These are phyloP conservation scores for Saccostrea echinata DNA, from an alignment of 1,140 invertebrate genomes.

Conservation along the genomic window DNA sequence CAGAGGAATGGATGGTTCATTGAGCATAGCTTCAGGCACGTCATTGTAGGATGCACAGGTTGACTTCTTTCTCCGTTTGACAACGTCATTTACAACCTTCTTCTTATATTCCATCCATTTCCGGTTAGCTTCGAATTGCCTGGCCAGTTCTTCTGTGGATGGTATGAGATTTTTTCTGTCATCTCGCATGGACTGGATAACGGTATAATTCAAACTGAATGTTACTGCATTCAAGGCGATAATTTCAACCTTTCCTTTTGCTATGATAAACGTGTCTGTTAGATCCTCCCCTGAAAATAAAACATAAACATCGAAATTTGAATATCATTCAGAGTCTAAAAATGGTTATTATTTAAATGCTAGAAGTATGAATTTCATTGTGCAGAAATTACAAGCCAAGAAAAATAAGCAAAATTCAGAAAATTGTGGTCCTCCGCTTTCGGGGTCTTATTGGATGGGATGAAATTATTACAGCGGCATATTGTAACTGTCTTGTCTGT, in stretches of 20 bases:
- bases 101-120: conserved; percentile 59
- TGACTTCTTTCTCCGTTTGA: conserved; percentile 3
- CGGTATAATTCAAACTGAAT: conserved; percentile 50
- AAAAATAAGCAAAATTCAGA: neutral
- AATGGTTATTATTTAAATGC: no score
- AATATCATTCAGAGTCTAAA: no score
- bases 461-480: neutral
- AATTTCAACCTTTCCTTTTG: conserved; percentile 50
- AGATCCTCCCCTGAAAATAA: conserved; percentile 57
- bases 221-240: conserved; percentile 49
- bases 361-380: no score
- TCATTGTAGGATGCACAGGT: conserved; percentile 43
- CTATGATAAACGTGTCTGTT: conserved; percentile 53
- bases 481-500: no score
- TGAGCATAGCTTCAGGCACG: conserved; percentile 43
- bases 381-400: no score
- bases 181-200: conserved; percentile 19
- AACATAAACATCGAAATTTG: neutral
- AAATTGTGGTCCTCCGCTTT: neutral
- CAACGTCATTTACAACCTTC: conserved; percentile 49
- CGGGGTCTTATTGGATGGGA: neutral
- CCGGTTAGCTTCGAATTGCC: conserved; percentile 43
- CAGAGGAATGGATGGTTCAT: conserved; percentile 38
- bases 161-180: conserved; percentile 44
- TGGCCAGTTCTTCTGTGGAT: conserved; percentile 38